These are phyloP conservation scores for Scaptomyza caliginosa DNA, from an alignment of 2,888 invertebrate species.

Conservation along the genomic window DNA sequence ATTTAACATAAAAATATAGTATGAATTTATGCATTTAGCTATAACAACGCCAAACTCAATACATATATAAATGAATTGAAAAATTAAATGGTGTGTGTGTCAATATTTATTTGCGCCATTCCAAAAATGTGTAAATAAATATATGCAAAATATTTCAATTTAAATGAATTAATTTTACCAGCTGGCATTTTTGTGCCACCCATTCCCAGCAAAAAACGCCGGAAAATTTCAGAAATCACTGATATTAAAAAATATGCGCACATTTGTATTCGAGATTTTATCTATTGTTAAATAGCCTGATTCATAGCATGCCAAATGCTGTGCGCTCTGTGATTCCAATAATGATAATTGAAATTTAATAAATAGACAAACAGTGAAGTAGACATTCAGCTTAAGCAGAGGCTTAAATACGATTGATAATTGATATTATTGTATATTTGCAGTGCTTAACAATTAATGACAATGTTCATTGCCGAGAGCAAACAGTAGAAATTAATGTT, in stretches of 20 bases:
- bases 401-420: slow-evolving; percentile 20
- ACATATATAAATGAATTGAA: slow-evolving; percentile 6
- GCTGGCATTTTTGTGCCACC: slow-evolving; percentile 33
- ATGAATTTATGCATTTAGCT: slow-evolving; percentile 1
- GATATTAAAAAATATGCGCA: slow-evolving; percentile 21
- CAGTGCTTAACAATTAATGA: slow-evolving; percentile 33
- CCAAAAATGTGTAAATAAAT: slow-evolving; percentile 50
- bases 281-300: slow-evolving; percentile 21
- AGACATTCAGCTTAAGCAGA: not conserved
- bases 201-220: not conserved
- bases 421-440: slow-evolving; percentile 19
- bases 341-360: slow-evolving; percentile 55
- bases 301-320: slow-evolving; percentile 20
- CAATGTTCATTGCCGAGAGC: slow-evolving; percentile 9
- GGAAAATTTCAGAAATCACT: slow-evolving; percentile 21
- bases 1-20: not conserved
- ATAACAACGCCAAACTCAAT: not conserved
- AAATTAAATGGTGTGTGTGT: slow-evolving; percentile 59
- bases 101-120: slow-evolving; percentile 56
- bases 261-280: slow-evolving; percentile 17
- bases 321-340: slow-evolving; percentile 7
- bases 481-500: slow-evolving; percentile 32
- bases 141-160: slow-evolving; percentile 55
- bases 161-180: slow-evolving; percentile 67
- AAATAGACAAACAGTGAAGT: slow-evolving; percentile 22